phyloP scores from a whole-genome alignment of 2,113 vertebrate genomes.

The Prionailurus bengalensis region DNA sequence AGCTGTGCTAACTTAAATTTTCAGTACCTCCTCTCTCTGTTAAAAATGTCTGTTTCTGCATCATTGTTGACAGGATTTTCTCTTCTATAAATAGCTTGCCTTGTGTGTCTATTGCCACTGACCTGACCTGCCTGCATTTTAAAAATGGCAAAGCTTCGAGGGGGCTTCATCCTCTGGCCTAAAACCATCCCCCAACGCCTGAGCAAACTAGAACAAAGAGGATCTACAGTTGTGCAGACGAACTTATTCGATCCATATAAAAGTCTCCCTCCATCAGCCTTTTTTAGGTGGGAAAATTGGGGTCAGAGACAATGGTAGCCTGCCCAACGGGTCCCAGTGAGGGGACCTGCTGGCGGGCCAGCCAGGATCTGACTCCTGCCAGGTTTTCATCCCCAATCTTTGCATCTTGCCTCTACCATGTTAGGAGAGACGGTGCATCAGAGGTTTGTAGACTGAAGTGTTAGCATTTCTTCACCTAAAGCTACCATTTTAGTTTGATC shows the following conservation, averaged over 20 bases:
- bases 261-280: not conserved
- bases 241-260: not conserved
- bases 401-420: too few species aligned
- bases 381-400: not conserved
- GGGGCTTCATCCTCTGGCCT: not conserved
- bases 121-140: not conserved
- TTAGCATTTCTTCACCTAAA: not conserved
- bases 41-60: not conserved
- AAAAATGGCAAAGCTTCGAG: not conserved
- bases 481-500: not conserved
- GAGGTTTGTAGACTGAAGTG: not conserved
- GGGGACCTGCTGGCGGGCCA: rapidly evolving
- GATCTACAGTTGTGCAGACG: not conserved
- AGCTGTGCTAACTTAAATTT: constrained; percentile 62
- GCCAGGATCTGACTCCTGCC: not conserved
- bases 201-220: not conserved
- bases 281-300: not conserved
- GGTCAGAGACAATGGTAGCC: not conserved
- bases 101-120: not conserved
- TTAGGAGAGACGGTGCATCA: rapidly evolving
- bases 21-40: not conserved
- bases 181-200: not conserved
- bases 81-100: not conserved
- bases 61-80: not conserved
- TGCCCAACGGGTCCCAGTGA: not conserved